These are phyloP conservation scores for Platypus cylindrus DNA, from an alignment of 2,888 invertebrate species.

Conservation along the genomic window DNA sequence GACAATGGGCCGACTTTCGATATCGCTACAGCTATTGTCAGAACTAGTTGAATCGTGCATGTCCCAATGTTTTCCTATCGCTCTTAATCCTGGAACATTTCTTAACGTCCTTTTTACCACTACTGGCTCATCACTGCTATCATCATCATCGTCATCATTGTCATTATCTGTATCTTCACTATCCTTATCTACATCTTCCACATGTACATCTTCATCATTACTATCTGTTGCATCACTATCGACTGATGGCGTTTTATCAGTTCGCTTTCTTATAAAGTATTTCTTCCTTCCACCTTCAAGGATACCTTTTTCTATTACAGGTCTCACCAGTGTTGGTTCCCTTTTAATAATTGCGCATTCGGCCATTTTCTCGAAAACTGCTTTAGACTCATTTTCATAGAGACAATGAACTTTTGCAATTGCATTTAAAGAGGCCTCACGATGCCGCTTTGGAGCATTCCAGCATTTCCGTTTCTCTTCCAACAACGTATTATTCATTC, in stretches of 20 bases:
- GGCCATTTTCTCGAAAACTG: conserved; percentile 33
- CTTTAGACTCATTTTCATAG: conserved; percentile 68
- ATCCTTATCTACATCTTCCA: background rate
- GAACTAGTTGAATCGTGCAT: conserved; percentile 57
- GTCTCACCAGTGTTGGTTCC: conserved; percentile 4
- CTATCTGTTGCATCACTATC: conserved; percentile 1
- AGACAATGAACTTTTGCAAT: conserved; percentile 82
- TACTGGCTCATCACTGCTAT: conserved; percentile 4
- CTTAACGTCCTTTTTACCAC: conserved; percentile 47
- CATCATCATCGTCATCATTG: conserved; percentile 3
- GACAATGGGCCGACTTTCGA: conserved; percentile 5
- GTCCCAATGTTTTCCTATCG: conserved; percentile 75
- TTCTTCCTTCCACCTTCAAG: conserved; percentile 1
- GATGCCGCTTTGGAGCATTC: conserved; percentile 67
- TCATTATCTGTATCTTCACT: background rate
- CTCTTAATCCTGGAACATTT: conserved; percentile 61
- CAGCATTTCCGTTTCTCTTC: conserved; percentile 31
- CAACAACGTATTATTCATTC: conserved; percentile 9
- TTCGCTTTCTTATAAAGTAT: background rate
- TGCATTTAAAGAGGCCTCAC: conserved; percentile 82
- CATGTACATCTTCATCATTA: background rate
- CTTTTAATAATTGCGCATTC: conserved; percentile 12
- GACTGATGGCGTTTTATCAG: background rate
- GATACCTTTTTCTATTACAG: conserved; percentile 1
- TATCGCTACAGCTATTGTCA: conserved; percentile 23